Percentiles rank a stretch among this genome's conserved stretches.
These are phyloP conservation scores for Plodia interpunctella DNA, from an alignment of 1,140 invertebrate species.

Conservation along the genomic window DNA sequence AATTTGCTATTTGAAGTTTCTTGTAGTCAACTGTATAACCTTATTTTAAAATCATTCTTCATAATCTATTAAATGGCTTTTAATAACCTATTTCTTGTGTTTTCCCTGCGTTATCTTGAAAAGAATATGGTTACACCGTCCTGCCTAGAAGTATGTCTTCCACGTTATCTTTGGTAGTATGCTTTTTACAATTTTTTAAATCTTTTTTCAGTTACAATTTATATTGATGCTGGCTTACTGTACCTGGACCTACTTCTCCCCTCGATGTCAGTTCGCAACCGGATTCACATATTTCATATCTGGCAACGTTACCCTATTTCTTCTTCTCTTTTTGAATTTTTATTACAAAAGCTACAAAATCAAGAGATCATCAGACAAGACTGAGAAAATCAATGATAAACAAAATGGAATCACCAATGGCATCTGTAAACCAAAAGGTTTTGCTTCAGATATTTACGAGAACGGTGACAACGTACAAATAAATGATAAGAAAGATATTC, in stretches of 20 bases:
- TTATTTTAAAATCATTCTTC: no score
- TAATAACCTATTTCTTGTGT: no score
- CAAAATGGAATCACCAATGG: constrained; percentile 68
- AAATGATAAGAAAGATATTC: constrained; percentile 29
- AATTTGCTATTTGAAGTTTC: no score
- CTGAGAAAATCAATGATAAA: constrained; percentile 39
- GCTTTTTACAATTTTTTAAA: constrained; percentile 13
- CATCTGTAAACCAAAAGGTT: constrained; percentile 75
- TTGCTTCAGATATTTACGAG: constrained; percentile 24
- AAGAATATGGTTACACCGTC: no score
- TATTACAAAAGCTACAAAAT: constrained; percentile 88
- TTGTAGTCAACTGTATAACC: no score
- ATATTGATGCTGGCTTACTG: constrained; percentile 84
- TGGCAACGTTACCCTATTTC: constrained; percentile 85
- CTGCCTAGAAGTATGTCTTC: no score
- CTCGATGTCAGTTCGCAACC: constrained; percentile 86
- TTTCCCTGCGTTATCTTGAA: no score
- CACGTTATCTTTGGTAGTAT: constrained; percentile 3
- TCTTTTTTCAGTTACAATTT: constrained; percentile 85
- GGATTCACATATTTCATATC: constrained; percentile 81
- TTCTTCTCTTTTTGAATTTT: constrained; percentile 91
- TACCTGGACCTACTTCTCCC: constrained; percentile 81
- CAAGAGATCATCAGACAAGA: constrained; percentile 31
- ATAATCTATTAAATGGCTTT: no score
- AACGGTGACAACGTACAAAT: constrained; percentile 27